These are phyloP conservation scores for Manis javanica DNA, from an alignment of 2,797 vertebrate genomes.

Conservation along the genomic window DNA sequence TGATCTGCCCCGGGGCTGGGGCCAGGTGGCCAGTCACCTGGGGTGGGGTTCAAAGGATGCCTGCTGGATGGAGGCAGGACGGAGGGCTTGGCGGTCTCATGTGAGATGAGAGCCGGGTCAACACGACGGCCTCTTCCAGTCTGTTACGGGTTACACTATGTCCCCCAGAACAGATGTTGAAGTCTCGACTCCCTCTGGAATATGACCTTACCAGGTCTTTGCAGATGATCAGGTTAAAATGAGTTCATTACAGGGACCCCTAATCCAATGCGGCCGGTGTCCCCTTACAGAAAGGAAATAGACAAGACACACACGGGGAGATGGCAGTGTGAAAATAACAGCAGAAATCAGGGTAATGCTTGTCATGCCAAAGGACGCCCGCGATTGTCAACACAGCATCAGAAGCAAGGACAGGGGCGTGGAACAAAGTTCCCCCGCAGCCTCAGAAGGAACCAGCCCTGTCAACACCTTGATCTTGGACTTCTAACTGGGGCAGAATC, in stretches of 20 bases:
- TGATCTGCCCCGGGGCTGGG: neutral
- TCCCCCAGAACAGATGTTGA: neutral
- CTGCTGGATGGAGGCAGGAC: too few relatives aligned
- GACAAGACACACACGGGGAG: neutral
- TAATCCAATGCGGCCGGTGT: neutral
- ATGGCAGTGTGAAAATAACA: too few relatives aligned
- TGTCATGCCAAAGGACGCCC: too few relatives aligned
- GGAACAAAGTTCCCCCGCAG: neutral
- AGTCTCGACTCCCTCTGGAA: neutral
- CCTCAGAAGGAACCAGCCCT: neutral
- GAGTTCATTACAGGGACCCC: neutral
- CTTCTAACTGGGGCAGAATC: too few relatives aligned
- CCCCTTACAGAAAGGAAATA: neutral
- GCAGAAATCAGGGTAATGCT: neutral
- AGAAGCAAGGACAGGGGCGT: neutral
- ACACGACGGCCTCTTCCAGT: neutral
- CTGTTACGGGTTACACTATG: neutral
- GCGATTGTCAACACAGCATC: too few relatives aligned
- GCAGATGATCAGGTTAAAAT: neutral
- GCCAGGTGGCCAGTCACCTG: neutral
- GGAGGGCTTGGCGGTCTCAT: neutral
- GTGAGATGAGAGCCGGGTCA: rapidly evolving
- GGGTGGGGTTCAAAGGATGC: neutral
- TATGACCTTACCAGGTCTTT: neutral
- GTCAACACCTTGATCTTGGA: neutral